Base-by-base conservation (phyloP, 2,797 vertebrate genomes). In the Cuculus canorus region DNA sequence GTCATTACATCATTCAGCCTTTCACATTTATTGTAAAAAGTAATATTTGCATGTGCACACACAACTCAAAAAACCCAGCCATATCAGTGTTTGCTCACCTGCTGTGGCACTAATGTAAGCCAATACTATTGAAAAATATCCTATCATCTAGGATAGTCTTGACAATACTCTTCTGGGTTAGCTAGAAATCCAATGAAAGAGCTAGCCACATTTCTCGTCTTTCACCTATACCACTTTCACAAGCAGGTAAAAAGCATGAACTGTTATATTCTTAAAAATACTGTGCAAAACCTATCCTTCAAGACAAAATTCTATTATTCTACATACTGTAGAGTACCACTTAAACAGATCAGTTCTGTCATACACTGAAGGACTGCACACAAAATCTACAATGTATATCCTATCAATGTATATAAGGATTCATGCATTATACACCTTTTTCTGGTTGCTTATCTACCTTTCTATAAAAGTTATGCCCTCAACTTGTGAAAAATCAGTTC, bases 81-180 rank as follows among this genome's bases (percentile, higher is more conserved):
- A 65, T 93, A 94, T 86, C 79, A 56, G 57, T 93, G 88, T 96
- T 95, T 95, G 89, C 33, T 95, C 96, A 97, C 85, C 95, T 97
- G 90, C 87, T 93, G 43, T 56, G 53, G 72, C 50, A 85, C 52
- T 86, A 75, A 65, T 72, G 87, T 77, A 94, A 95, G 94, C 17
- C 12, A 5, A 39, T 52, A 71, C 76, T 63, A 91, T 27, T 93
- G 61, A 96, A 96, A 96, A 86, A 87, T 56, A 72, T 7, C 56
- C 57, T 86, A 48, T 83, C 95, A 47, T 81, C 57, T 72, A 70
- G 27, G 32, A 32, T 10, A 50, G 24, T 54, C 91, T 83, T 88
- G 43, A 81, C 66, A 92, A 82, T 59, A 64, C 61, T 82, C 76
- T 84, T 86, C 63, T 50, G 57, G 35, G 69, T 79, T 82, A 89